phyloP scores from a whole-genome alignment of 2,797 vertebrate species.

The Chelon labrosus region DNA sequence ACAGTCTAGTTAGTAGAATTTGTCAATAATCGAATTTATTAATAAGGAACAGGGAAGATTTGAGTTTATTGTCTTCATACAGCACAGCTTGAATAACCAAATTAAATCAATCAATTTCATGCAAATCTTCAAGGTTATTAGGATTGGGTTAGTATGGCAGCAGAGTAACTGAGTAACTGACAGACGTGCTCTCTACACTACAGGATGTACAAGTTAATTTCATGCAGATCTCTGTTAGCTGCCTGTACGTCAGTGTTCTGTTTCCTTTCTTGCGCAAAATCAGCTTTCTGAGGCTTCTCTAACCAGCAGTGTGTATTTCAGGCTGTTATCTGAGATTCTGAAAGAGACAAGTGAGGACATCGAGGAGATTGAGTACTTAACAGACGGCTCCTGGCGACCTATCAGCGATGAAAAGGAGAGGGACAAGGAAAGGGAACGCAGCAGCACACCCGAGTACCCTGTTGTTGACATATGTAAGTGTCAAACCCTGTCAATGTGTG shows the following conservation, averaged over 20 bases:
- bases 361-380: slow-evolving; percentile 96
- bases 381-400: slow-evolving; percentile 96
- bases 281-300: slow-evolving; percentile 8
- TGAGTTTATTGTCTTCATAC: neutral
- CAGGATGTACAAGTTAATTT: neutral
- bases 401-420: slow-evolving; percentile 93
- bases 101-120: neutral
- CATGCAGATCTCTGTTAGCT: neutral
- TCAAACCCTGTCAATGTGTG: neutral
- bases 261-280: neutral
- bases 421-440: slow-evolving; percentile 91
- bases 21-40: neutral
- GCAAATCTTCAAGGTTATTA: neutral
- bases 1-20: neutral
- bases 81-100: neutral
- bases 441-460: slow-evolving; percentile 93
- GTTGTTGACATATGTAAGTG: slow-evolving; percentile 93
- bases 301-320: slow-evolving; percentile 50
- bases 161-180: neutral
- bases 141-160: neutral
- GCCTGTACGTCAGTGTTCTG: neutral
- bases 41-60: neutral
- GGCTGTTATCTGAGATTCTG: slow-evolving; percentile 94
- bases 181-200: neutral
- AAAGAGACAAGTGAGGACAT: slow-evolving; percentile 93